Evolutionary conservation across 2,113 vertebrate genomes (phyloP).

Genomic region (Piprites chloris): DNA sequence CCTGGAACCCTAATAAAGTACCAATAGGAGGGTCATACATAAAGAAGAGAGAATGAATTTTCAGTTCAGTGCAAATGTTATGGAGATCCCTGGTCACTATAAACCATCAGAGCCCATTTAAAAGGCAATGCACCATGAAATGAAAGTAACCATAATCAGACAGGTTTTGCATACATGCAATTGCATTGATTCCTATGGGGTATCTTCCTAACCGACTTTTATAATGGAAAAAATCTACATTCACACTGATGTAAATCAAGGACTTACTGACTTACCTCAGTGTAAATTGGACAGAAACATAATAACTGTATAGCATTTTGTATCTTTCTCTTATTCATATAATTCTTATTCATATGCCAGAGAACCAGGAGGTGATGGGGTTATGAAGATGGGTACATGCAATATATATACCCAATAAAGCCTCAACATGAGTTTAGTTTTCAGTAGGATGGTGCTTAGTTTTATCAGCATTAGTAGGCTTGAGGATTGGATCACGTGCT

Average conservation of each 20-base stretch:
- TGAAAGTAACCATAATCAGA: background rate
- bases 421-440: background rate
- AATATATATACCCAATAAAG: background rate
- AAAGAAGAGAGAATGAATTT: constrained; percentile 26
- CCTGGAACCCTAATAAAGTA: background rate
- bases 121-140: background rate
- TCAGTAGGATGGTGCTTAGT: accelerated
- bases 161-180: background rate
- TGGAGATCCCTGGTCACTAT: background rate
- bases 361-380: background rate
- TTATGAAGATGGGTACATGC: background rate
- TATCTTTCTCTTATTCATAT: background rate
- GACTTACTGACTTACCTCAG: background rate
- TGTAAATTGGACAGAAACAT: background rate
- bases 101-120: background rate
- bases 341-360: background rate
- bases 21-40: background rate
- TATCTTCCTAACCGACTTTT: background rate
- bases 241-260: constrained; percentile 8
- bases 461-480: background rate
- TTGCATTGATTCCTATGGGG: background rate
- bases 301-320: background rate
- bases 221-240: background rate
- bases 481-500: background rate
- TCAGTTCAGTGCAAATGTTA: background rate